Base-by-base conservation (phyloP, 2,888 invertebrate species). In the Rhagophthalmus giganteus region DNA sequence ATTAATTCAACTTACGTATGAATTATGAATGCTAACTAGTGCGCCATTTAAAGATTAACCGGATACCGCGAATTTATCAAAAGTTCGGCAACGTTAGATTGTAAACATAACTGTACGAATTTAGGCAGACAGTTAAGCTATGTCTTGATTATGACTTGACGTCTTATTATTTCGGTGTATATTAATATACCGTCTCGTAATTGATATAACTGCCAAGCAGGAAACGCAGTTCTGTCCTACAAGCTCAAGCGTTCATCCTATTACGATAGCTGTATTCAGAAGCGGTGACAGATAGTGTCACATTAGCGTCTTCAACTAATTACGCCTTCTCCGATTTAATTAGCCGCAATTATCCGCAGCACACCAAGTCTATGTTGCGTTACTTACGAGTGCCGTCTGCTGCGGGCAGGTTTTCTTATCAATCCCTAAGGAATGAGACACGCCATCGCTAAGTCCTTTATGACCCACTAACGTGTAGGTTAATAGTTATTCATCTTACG, bases 291-390 rank as follows among this genome's bases (percentile, higher is more conserved):
- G 57, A 62, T 63, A 62, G 57, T 59, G 60, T 45, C 57, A 56
- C 60, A 62, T 63, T 63, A 63, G 54, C 59, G 61, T 59, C 61
- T 54, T 60, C 61, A 56, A 55, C 62, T 63, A 63, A 65, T 63
- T 62, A 58, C 65, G 48, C 55, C 61, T 61, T 55, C 57, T 61
- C 59, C 58, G 61, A 62, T 65, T 62, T 65, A 65, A 65, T 65
- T 62, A 65, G 60, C 55, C 58, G 60, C 61, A 65, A 63, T 65
- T 63, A 65, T 65, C 62, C 55, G 46, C 59, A 54, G 52, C 58
- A 50, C 57, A 58, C 55, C 52, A 53, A 45, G 51, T 52, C 49
- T 53, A 38, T 53, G 52, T 57, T 50, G 42, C 42, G 48, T 55
- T 55, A 50, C 55, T 60, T 57, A 57, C 53, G 52, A 50, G 50